Evolutionary conservation across 37 sponge, comb jelly and placozoan species (phyloP).

Genomic region (Cliona cf. orientalis): DNA sequence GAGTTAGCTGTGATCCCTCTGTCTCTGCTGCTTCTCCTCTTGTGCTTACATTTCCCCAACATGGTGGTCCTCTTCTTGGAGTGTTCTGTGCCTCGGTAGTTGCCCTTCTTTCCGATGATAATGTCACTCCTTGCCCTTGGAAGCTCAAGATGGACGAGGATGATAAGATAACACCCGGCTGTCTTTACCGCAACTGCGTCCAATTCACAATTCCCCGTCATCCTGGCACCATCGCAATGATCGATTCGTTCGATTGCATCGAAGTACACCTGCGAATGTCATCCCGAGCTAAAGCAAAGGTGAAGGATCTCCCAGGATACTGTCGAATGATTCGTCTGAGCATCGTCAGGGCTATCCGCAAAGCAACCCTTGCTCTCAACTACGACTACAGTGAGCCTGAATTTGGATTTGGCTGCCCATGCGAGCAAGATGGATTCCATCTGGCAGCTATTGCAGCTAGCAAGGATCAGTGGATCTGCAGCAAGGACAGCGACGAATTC

Average conservation of each 20-base stretch:
- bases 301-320: too few relatives aligned
- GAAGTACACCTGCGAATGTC: conserved; percentile 39
- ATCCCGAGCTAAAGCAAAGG: too few relatives aligned
- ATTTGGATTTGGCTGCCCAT: too few relatives aligned
- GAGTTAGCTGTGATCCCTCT: neutral
- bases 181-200: conserved; percentile 27
- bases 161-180: neutral
- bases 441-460: too few relatives aligned
- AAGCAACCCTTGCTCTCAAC: too few relatives aligned
- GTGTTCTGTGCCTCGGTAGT: neutral
- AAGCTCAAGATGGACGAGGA: neutral
- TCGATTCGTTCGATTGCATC: conserved; percentile 13
- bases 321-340: too few relatives aligned
- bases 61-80: conserved; percentile 11
- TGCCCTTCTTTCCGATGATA: conserved; percentile 4
- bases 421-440: too few relatives aligned
- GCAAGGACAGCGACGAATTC: too few relatives aligned
- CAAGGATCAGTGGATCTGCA: too few relatives aligned
- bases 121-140: conserved; percentile 18
- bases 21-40: neutral
- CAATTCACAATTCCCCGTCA: neutral
- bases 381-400: too few relatives aligned
- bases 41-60: neutral
- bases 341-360: too few relatives aligned
- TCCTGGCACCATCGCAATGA: conserved; percentile 10